Base-by-base conservation (phyloP, 2,888 invertebrate genomes). In the Deilephila elpenor region DNA sequence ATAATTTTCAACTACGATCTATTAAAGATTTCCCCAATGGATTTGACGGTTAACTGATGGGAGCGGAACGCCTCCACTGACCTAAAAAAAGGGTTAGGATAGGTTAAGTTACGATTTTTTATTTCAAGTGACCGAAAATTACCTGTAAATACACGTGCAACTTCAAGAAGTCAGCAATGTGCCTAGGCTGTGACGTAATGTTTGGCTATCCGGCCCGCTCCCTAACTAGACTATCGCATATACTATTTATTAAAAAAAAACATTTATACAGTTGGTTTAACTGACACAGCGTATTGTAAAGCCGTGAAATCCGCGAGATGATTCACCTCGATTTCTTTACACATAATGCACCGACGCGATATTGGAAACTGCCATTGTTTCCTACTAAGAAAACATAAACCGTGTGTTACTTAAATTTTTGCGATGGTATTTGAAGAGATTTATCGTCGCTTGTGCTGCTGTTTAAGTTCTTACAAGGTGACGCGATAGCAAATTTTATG, bases 281-380 rank as follows among this genome's bases (percentile, higher is more conserved):
- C 56, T 44, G 44, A 44, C 34, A 34, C 34, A 34, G 32, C 5
- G 64, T 14, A 64, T 64, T 44, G 59, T 51, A 14, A 25, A 25
- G 17, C 44, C 51, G 67, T 51, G 67, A 67, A 67, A 67, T 67
- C 51, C 25, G 67, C 51, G 37, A 67, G 67, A 67, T 51, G 67
- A 67, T 25, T 67, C 67, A 67, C 20, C 51, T 5, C 67, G 67
- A 67, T 67, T 67, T 67, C 67, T 67, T 67, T 67, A 20, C 64
- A 51, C 67, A 67, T 67, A 67, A 67, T 67, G 67, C 67, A 25
- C 25, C 44, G 67, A 51, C 67, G 67, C 67, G 67, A 67, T 67
- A 67, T 67, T 51, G 51, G 67, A 67, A 67, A 67, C 67, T 17
- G 37, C 67, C 67, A 67, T 67, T 67, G 67, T 67, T 67, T 67